phyloP scores from a whole-genome alignment of 30 jellyfish, hydroid and myxozoan genomes.

The Cassiopea andromeda region DNA sequence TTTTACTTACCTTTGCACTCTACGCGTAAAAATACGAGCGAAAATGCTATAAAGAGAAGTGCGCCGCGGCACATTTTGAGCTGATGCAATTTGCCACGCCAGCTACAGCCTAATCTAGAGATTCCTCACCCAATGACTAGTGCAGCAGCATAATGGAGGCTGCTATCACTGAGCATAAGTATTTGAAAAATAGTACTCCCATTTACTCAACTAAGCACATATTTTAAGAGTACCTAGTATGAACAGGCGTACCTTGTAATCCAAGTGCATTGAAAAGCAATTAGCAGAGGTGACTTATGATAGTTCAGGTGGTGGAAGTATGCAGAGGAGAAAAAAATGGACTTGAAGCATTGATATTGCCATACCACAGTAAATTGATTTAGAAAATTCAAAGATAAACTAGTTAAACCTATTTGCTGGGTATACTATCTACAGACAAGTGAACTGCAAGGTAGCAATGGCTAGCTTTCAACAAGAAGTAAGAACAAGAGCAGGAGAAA shows the following conservation, averaged over 20 bases:
- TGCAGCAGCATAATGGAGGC: conserved; percentile 1
- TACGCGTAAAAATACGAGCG: conserved; percentile 1
- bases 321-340: not conserved
- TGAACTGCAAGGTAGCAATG: too few species aligned
- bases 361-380: not conserved
- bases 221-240: not conserved
- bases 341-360: not conserved
- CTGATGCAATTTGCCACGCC: conserved; percentile 3
- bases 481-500: too few species aligned
- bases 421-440: not conserved
- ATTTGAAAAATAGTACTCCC: not conserved
- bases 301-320: not conserved
- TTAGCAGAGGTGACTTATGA: not conserved
- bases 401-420: not conserved
- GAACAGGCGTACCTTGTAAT: conserved; percentile 7
- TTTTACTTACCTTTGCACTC: conserved; percentile 15
- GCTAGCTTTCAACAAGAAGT: too few species aligned
- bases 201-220: conserved; percentile 9
- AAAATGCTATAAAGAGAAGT: conserved; percentile 8
- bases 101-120: not conserved
- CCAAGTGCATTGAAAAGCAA: conserved; percentile 7
- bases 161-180: conserved; percentile 1
- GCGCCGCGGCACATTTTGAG: conserved; percentile 45
- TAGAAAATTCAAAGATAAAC: not conserved
- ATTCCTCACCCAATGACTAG: not conserved